phyloP scores from a whole-genome alignment of 2,888 invertebrate species.

The Meloe dianella region DNA sequence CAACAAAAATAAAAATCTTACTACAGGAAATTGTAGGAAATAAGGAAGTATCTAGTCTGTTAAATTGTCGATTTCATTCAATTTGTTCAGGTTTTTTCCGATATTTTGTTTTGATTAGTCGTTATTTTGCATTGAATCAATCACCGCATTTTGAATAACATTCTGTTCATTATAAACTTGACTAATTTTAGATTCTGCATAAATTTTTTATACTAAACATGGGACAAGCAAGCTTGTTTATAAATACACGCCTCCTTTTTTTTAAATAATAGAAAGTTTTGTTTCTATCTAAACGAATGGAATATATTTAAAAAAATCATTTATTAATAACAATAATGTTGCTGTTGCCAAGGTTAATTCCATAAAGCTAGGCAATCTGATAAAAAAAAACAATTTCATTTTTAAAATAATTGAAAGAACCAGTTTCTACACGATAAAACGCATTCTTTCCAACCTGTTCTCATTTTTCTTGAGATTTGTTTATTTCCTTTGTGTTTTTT shows the following conservation, averaged over 20 bases:
- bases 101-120: background rate
- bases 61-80: background rate
- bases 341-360: conserved; percentile 3
- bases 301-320: background rate
- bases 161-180: background rate
- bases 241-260: background rate
- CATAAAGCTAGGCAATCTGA: background rate
- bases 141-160: background rate
- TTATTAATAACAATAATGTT: background rate
- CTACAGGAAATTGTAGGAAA: background rate
- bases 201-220: background rate
- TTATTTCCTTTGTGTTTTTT: background rate
- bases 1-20: background rate
- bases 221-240: background rate
- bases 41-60: background rate
- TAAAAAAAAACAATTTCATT: background rate
- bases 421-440: background rate
- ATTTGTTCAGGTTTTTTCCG: background rate
- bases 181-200: background rate
- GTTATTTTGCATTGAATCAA: background rate
- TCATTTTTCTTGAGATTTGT: background rate
- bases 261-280: background rate
- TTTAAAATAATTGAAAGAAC: conserved; percentile 17
- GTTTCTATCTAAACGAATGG: background rate
- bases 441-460: conserved; percentile 6